Base-by-base conservation (phyloP, 2,797 vertebrate genomes). In the Rallus crepitans region DNA sequence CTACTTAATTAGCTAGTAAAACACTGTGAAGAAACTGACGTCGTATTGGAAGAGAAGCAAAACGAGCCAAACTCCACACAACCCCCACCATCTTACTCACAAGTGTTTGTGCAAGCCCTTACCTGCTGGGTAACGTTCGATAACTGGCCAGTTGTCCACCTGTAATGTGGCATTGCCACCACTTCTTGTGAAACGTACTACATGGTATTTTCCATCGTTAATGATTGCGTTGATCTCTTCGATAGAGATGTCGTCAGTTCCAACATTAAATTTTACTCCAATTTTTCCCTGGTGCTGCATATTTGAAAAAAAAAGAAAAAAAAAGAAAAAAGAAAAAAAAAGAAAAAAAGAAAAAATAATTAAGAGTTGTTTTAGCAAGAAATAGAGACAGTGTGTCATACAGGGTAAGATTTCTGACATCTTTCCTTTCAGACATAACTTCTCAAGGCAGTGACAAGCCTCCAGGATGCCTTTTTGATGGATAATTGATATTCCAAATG, bases 121-220 rank as follows among this genome's bases (percentile, higher is more conserved):
- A 99, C 99, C 99, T 99, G 99, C 99, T 89, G 99, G 99, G 97
- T 99, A 99, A 83, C 99, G 99, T 98, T 99, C 99, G 93, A 99
- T 99, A 98, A 99, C 98, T 11, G 99, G 99, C 98, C 99, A 99
- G 98, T 99, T 99, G 98, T 99, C 99, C 99, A 99, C 99, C 98
- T 99, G 99, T 94, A 99, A 98, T 21, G 99, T 99, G 98, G 99
- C 99, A 97, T 99, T 99, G 98, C 99, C 99, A 63, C 99, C 99
- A 97, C 99, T 99, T 98, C 99, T 98, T 7, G 99, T 99, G 98
- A 99, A 99, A 98, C 99, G 99, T 96, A 99, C 99, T 98, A 99
- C 98, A 93, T 99, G 99, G 98, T 99, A 99, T 98, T 99, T 99
- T 92, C 99, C 99, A 92, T 99, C 99, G 94, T 99, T 99, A 98